A percentile compares a stretch with the other conserved stretches of the same genome.
phyloP scores from a whole-genome alignment of 2,113 vertebrate species.

The Melospiza melodia region DNA sequence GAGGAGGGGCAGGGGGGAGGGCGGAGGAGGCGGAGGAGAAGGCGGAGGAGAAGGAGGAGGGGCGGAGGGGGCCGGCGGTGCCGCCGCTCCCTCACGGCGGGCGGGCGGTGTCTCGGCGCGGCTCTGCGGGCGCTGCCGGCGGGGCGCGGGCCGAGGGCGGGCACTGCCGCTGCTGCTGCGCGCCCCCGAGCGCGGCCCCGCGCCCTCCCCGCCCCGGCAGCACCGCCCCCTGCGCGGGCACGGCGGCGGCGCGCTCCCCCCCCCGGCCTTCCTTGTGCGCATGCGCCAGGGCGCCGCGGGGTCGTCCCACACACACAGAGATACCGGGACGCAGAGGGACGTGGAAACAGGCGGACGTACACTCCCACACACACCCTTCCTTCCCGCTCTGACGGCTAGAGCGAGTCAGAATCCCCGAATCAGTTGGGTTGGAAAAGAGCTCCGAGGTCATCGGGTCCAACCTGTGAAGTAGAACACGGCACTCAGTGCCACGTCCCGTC shows the following conservation, averaged over 20 bases:
- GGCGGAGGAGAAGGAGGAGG: no score
- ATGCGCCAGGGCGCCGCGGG: neutral
- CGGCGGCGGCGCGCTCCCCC: neutral
- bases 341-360: rapidly evolving
- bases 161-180: neutral
- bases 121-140: no score
- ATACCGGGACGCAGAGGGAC: rapidly evolving
- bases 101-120: no score
- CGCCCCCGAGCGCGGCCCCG: neutral
- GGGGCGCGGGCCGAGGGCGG: neutral
- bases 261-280: neutral
- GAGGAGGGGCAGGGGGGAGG: no score
- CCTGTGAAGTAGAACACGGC: neutral
- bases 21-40: no score
- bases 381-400: no score
- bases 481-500: neutral
- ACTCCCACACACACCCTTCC: neutral
- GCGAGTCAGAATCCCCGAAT: neutral
- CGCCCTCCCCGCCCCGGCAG: neutral
- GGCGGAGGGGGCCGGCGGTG: no score
- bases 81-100: no score
- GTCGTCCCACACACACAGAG: rapidly evolving
- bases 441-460: neutral
- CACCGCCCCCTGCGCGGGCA: neutral
- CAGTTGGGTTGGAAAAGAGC: neutral